A percentile compares a stretch with the other conserved stretches of the same genome.
These are phyloP conservation scores for Caretta caretta DNA, from an alignment of 2,113 vertebrate species.

Conservation along the genomic window DNA sequence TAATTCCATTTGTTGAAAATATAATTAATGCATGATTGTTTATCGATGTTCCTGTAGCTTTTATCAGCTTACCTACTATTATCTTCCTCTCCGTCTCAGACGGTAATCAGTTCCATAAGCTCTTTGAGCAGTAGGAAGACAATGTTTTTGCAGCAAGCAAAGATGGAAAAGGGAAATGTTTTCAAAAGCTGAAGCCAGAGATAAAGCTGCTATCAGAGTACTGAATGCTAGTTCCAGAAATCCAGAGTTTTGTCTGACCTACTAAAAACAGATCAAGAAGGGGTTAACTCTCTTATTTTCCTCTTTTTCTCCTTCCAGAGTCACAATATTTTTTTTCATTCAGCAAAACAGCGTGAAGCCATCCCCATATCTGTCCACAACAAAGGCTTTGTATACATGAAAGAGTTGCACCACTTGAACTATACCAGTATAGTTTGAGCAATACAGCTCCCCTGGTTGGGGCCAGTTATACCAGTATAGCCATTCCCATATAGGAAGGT, in stretches of 20 bases:
- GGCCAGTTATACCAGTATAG: not conserved
- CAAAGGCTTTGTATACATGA: not conserved
- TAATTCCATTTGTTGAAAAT: slow-evolving; percentile 64
- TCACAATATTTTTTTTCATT: rapidly evolving
- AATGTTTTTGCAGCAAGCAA: slow-evolving; percentile 25
- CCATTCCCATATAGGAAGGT: not conserved
- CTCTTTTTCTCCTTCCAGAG: not conserved
- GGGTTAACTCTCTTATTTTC: not conserved
- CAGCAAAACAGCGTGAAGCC: not conserved
- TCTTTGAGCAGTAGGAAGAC: slow-evolving; percentile 56
- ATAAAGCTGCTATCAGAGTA: slow-evolving; percentile 37
- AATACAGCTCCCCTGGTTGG: not conserved
- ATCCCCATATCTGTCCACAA: not conserved
- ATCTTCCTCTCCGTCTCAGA: slow-evolving; percentile 22
- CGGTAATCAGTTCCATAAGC: slow-evolving; percentile 47
- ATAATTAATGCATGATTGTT: slow-evolving; percentile 62
- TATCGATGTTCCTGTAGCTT: slow-evolving; percentile 60
- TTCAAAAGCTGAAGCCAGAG: slow-evolving; percentile 29
- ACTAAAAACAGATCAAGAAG: not conserved
- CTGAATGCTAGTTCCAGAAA: slow-evolving; percentile 19
- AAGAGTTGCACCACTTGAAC: not conserved
- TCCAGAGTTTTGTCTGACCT: slow-evolving; percentile 8
- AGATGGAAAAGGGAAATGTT: slow-evolving; percentile 44
- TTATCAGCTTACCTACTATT: slow-evolving; percentile 5
- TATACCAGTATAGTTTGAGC: not conserved